Evolutionary conservation across 2,888 invertebrate species (phyloP).

Genomic region (Zygaena filipendulae): DNA sequence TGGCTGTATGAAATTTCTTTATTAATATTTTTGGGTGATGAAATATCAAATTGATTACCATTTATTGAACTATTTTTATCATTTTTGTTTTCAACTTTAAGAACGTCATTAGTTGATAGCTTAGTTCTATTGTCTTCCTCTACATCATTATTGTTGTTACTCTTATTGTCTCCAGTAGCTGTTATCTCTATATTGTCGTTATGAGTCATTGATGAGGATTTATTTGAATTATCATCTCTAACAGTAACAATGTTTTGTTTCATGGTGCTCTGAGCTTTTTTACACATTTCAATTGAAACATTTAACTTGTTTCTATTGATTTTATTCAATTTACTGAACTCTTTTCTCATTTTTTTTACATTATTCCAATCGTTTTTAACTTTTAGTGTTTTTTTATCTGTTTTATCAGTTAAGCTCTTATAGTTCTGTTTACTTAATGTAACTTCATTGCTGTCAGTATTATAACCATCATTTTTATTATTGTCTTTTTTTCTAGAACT

Average conservation of each 20-base stretch:
- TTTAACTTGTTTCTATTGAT: slow-evolving; percentile 48
- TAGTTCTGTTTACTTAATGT: slow-evolving; percentile 12
- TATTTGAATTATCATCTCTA: too few relatives aligned
- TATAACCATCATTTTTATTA: slow-evolving; percentile 21
- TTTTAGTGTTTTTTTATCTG: slow-evolving; percentile 30
- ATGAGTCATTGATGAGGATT: slow-evolving; percentile 10
- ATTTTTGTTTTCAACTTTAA: not conserved
- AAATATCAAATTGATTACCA: not conserved
- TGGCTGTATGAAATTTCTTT: not conserved
- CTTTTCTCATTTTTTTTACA: slow-evolving; percentile 57
- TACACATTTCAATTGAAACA: slow-evolving; percentile 56
- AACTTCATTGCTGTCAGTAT: slow-evolving; percentile 28
- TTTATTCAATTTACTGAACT: slow-evolving; percentile 50
- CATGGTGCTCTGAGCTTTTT: slow-evolving; percentile 33
- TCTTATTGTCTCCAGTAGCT: not conserved
- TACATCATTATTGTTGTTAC: not conserved
- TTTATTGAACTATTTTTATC: not conserved
- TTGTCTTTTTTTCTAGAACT: slow-evolving; percentile 42
- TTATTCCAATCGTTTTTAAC: slow-evolving; percentile 45
- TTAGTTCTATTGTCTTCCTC: too few relatives aligned
- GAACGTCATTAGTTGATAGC: not conserved
- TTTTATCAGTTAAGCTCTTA: slow-evolving; percentile 21
- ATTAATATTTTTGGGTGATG: not conserved
- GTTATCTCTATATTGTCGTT: not conserved
- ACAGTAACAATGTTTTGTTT: too few relatives aligned